Base-by-base conservation (phyloP, 1,140 invertebrate genomes). In the Odontomachus brunneus region DNA sequence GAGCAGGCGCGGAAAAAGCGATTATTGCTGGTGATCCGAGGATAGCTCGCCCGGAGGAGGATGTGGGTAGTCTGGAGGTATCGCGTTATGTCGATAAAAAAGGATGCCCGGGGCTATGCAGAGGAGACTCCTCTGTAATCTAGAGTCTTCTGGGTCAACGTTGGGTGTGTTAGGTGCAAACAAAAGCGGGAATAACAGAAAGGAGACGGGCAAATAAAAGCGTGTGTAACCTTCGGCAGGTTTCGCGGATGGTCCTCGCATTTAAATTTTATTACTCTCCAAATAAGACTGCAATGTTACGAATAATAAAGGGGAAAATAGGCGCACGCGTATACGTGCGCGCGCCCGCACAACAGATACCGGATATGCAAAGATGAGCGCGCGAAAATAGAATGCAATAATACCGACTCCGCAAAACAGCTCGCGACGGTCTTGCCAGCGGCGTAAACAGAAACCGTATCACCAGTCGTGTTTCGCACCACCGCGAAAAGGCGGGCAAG, bases 11-110 rank as follows among this genome's bases (percentile, higher is more conserved):
- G 71, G 57, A 83, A 76, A 83, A 59, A 80, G 22, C 65, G 75
- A 80, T 80, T 80, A 80, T 80, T 69, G 75, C 51, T 26, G 75
- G 69, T 65, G 65, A 80, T 80, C 69, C 60, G 26, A 66, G 11
- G 62, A 66, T 66, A 53, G 60, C 38, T 53, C 19, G 60, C 74
- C 73, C 62, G 60, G 29, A 76, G 60, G 29, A 76, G 74, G 60
- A 76, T 76, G 62, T 66, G 48, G 48, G 60, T 48, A 66, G 73
- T 76, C 26, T 48, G 62, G 53, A 66, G 60, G 24, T 66, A 66
- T n/a, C 49, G 60, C 74, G 49, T 76, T 76, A 66, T 14, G 17
- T 14, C 15, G 65, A 69, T 80, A 71, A 29, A 80, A 80, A 66
- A 69, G 38, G 71, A 48, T 22, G 17, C 38, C 14, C 22, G 22